A percentile compares a stretch with the other conserved stretches of the same genome.
Evolutionary conservation across 2,113 vertebrate species (phyloP).

Genomic region (Chlorocebus sabaeus): DNA sequence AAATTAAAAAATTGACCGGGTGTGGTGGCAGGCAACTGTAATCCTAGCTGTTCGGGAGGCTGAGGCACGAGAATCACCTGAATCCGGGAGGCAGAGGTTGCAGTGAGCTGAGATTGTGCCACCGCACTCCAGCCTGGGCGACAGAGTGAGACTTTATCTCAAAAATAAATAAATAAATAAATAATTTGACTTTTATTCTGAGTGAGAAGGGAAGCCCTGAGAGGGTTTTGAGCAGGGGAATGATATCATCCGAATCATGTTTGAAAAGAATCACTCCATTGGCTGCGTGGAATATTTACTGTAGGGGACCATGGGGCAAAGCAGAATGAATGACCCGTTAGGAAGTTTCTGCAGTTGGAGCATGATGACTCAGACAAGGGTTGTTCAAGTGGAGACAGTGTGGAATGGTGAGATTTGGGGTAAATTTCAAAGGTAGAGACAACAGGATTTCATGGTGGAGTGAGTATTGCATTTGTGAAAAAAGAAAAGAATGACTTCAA

Average conservation of each 20-base stretch:
- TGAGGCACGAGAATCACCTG: too few species aligned
- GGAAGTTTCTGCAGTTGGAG: not conserved
- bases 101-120: too few species aligned
- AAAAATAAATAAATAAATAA: not conserved
- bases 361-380: not conserved
- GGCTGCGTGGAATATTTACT: not conserved
- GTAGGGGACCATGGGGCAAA: not conserved
- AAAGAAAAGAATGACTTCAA: not conserved
- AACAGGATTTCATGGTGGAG: not conserved
- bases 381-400: not conserved
- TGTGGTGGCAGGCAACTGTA: too few species aligned
- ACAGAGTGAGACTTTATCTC: too few species aligned
- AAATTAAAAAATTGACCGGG: too few species aligned
- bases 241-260: not conserved
- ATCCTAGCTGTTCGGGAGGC: too few species aligned
- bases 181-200: slow-evolving; percentile 9
- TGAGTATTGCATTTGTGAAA: not conserved
- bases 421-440: not conserved
- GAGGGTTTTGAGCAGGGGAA: not conserved
- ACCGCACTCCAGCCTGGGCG: too few species aligned
- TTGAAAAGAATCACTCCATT: not conserved
- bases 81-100: too few species aligned
- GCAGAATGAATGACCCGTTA: not conserved
- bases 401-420: not conserved
- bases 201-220: not conserved